Evolutionary conservation across 2,113 vertebrate species (phyloP).

Genomic region (Sprattus sprattus): DNA sequence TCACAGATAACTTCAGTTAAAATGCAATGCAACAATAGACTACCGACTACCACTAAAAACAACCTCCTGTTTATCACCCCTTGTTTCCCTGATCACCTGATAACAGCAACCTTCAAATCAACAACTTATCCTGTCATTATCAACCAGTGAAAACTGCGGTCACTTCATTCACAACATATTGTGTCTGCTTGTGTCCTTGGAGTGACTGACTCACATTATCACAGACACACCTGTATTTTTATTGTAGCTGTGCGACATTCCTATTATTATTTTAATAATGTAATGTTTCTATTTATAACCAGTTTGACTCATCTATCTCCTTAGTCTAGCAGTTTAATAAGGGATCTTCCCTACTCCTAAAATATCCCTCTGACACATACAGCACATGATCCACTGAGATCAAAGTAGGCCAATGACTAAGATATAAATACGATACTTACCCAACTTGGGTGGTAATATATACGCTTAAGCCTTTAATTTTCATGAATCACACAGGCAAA

Average conservation of each 20-base stretch:
- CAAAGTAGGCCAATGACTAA: background rate
- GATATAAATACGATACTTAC: background rate
- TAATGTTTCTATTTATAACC: background rate
- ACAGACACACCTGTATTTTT: background rate
- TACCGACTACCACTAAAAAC: background rate
- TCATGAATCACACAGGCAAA: background rate
- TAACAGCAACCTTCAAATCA: background rate
- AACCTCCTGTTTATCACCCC: background rate
- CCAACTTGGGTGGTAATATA: background rate
- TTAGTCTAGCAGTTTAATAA: background rate
- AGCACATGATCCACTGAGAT: background rate
- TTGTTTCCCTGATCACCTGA: background rate
- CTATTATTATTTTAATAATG: background rate
- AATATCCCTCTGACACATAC: background rate
- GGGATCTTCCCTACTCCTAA: background rate
- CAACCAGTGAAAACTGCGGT: background rate
- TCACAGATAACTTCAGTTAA: background rate
- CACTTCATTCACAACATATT: background rate
- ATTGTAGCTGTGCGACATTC: background rate
- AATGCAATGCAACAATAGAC: background rate
- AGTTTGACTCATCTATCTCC: background rate
- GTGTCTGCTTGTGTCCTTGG: background rate
- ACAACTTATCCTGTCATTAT: background rate
- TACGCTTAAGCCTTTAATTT: constrained; percentile 8
- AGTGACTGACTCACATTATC: background rate